Evolutionary conservation across 2,113 vertebrate genomes (phyloP), one percentile per base, ranked within the genome.

Genomic region (Piprites chloris): DNA sequence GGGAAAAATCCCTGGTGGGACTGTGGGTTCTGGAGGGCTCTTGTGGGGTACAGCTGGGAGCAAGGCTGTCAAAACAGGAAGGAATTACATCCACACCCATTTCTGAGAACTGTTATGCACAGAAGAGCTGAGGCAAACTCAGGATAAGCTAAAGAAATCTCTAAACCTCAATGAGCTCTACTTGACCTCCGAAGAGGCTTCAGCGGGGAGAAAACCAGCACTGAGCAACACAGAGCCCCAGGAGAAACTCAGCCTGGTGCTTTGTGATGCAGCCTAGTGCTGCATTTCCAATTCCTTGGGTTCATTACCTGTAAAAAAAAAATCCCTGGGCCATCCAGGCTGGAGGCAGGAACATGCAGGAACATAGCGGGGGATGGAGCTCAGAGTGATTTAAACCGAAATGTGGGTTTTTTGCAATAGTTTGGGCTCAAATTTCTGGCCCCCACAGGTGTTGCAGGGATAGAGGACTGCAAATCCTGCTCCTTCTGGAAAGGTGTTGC

Each of bases 321-420:
- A 4, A 46, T 3, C n/a, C 32, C 0, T 3, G 19, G 28, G 8
- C 58, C 46, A 32, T 6, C 7, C 2, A 15, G 32, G 8, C 28
- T 65, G 49, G 24, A 44, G n/a, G 22, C 50, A 39, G 33, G 11
- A 67, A 33, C 4, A 13, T 14, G 28, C 55, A 39, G 37, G 11
- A 67, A 27, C 8, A 5, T 4, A 35, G 7, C 23, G 65, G 15
- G 27, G 33, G 28, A 55, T 30, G 19, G 5, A 89, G 16, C 39
- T 74, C 33, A 15, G 33, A 18, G 6, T 14, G 5, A 20, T 91
- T 76, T 56, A 27, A 37, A 44, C 1, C 4, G 8, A 84, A 95
- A 47, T 47, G 1, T 32, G 8, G 6, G 20, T 3, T 15, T 47
- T 87, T 77, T 77, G 11, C 39, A 33, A 21, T 17, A 59, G 14